Conservation (phyloP, 2,888 invertebrate genomes). For the Polydrusus cervinus region DNA sequence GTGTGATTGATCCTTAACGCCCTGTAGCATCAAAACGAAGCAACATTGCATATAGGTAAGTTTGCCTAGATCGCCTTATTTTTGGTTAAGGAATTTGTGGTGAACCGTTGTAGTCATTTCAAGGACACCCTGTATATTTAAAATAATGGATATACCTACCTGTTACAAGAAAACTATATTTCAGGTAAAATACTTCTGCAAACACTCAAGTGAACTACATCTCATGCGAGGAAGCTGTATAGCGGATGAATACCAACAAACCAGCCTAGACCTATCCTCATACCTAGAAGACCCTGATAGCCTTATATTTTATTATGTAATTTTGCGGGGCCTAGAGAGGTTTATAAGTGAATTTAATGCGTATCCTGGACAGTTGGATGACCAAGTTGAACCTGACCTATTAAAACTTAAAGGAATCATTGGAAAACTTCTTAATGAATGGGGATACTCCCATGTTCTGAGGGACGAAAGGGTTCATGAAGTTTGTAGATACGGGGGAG, state of each 20-base stretch:
- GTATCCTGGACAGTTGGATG: conserved; percentile 90
- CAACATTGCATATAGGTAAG: too few relatives aligned
- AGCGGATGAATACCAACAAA: conserved; percentile 84
- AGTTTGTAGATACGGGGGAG: conserved; percentile 95
- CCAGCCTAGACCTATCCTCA: conserved; percentile 65
- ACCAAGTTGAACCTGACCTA: conserved; percentile 92
- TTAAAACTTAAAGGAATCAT: conserved; percentile 84
- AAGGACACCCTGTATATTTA: too few relatives aligned
- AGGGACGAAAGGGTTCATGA: conserved; percentile 97
- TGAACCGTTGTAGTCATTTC: too few relatives aligned
- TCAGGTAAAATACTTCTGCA: conserved; percentile 87
- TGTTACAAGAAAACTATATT: conserved; percentile 49
- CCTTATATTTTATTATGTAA: conserved; percentile 91
- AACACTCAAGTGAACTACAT: conserved; percentile 87
- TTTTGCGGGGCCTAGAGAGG: conserved; percentile 91
- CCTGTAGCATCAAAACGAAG: too few relatives aligned
- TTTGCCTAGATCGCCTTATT: too few relatives aligned
- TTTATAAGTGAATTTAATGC: conserved; percentile 92
- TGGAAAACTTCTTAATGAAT: conserved; percentile 85
- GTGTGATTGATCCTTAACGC: too few relatives aligned
- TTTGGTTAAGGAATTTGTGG: too few relatives aligned
- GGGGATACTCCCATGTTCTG: conserved; percentile 82
- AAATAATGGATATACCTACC: too few relatives aligned
- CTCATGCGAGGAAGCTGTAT: conserved; percentile 87
- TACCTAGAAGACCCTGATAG: conserved; percentile 86